Percentiles rank a stretch among this genome's conserved stretches.
phyloP scores from a whole-genome alignment of 2,797 vertebrate species.

The Hydrocynus forskahlii region DNA sequence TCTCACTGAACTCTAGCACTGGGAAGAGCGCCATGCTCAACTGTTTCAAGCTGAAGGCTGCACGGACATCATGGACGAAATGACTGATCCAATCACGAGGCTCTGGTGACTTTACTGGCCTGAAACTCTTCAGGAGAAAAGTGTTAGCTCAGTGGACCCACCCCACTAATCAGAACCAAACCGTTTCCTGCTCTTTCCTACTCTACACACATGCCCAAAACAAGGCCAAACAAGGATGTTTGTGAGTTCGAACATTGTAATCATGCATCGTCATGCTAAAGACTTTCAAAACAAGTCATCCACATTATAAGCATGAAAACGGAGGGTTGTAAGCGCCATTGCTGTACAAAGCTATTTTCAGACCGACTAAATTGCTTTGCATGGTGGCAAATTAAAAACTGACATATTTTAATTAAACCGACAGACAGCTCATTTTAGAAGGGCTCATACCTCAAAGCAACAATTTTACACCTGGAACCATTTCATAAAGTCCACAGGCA shows the following conservation, averaged over 20 bases:
- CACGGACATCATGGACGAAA: conserved; percentile 62
- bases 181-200: background rate
- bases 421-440: conserved; percentile 27
- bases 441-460: conserved; percentile 24
- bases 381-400: conserved; percentile 22
- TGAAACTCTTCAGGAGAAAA: conserved; percentile 58
- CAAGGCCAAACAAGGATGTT: conserved; percentile 19
- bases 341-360: conserved; percentile 9
- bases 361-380: conserved; percentile 9
- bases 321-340: background rate
- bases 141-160: conserved; percentile 62
- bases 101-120: conserved; percentile 62
- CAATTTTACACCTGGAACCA: conserved; percentile 35
- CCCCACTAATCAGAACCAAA: conserved; percentile 72
- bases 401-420: conserved; percentile 35
- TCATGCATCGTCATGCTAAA: conserved; percentile 1
- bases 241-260: background rate
- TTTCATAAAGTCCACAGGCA: conserved; percentile 32
- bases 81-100: conserved; percentile 65
- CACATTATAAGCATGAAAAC: background rate
- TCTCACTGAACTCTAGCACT: conserved; percentile 61
- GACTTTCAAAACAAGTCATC: conserved; percentile 11
- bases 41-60: conserved; percentile 55
- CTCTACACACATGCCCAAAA: background rate
- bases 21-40: conserved; percentile 67